Evolutionary conservation across 2,113 vertebrate species (phyloP), one percentile per base, ranked within the genome.

Genomic region (Archocentrus centrarchus): DNA sequence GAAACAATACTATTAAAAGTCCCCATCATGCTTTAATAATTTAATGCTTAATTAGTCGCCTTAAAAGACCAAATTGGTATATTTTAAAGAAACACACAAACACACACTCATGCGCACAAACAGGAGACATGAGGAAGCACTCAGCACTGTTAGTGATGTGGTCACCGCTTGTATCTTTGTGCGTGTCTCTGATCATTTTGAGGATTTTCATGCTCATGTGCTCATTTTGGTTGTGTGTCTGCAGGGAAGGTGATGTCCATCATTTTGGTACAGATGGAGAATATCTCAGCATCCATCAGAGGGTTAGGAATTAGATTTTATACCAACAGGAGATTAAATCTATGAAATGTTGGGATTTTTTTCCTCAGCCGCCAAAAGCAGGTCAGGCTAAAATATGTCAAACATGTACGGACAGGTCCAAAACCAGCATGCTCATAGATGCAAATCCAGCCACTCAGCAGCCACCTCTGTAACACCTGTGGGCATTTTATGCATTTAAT

Each of bases 91-190:
- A 2, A 73, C 27, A 70, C 9, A 50, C 64, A 68, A 50, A 17
- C 47, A 70, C 3, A 53, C 66, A 20, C 30, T 55, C 27, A 3
- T 73, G 32, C 53, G 30, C 11, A 73, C 3, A 73, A 53, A 73
- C 10, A 13, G 5, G 44, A 53, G 3, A 53, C 27, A 30, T 7
- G 50, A 20, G 50, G 5, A 30, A 50, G 44, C 44, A 27, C 44
- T 55, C 10, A 32, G 17, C 27, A 35, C 27, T 20, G 4, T 6
- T 50, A 15, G 4, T 50, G 15, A 50, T 50, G 17, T 18, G 15
- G 17, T 18, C 37, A 10, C 37, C 37, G 2, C 30, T 30, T 0
- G 10, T 70, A 2, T 53, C 17, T 70, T 4, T 60, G 24, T 27
- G 4, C 1, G 15, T 35, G 15, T 61, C 6, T 32, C 59, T 32